Evolutionary conservation across 2,888 invertebrate species (phyloP), one percentile per base, ranked within the genome.

Genomic region (Eulithis prunata): DNA sequence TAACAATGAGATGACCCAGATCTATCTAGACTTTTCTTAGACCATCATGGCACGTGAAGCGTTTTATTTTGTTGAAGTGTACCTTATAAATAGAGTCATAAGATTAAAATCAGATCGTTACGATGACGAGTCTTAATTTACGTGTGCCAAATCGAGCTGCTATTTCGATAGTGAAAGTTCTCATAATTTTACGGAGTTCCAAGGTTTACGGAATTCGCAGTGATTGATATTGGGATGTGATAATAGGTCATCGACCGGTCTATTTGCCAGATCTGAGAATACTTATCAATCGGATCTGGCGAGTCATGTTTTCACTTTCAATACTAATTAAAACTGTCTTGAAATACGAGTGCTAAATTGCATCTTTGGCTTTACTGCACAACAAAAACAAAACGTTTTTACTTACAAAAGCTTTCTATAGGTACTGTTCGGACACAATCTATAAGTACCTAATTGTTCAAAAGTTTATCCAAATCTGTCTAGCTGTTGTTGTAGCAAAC

Each of bases 151-250:
- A 67, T 66, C 55, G 56, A 67, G 66, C 68, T 52, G 56, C 54
- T 71, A 70, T 69, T 70, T 62, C 66, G 65, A 71, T 70, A 74
- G 71, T 71, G 71, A 72, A 74, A 74, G 73, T 67, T 43, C 66
- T 51, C 52, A 49, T 57, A 52, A 68, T 45, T 49, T 8, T 21
- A 14, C 21, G 11, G 13, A 11, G 67, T 61, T 69, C 73, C 66
- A 68, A 68, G 41, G 41, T 8, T 21, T 21, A 21, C 21, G 21
- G 21, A 21, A 21, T 21, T 1, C 21, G 21, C 21, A 21, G 41
- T 41, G 41, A 41, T 41, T 41, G 2, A 41, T 41, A 8, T 7
- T 38, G 21, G 2, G 21, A 21, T 38, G 38, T 38, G 38, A 7
- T 38, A 38, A 38, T 3, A 38, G 38, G 38, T 71, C 64, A 68